phyloP scores from a whole-genome alignment of 2,113 vertebrate genomes.

The Loxodonta africana region DNA sequence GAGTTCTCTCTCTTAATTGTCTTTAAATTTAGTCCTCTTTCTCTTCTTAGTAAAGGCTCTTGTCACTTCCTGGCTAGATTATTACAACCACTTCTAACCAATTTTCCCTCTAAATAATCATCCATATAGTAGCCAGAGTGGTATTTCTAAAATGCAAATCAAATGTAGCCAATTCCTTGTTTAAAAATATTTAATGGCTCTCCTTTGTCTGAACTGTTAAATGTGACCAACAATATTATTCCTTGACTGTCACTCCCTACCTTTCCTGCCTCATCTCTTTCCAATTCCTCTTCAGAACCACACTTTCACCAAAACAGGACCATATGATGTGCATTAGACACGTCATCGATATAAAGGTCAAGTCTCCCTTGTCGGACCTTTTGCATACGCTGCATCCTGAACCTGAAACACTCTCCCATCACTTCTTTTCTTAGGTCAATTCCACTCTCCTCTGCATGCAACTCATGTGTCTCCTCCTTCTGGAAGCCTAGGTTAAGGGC shows the following conservation, averaged over 20 bases:
- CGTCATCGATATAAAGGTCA: background rate
- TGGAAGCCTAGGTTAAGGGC: background rate
- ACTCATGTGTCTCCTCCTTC: background rate
- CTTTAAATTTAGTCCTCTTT: background rate
- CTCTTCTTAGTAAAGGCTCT: background rate
- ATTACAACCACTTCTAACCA: background rate
- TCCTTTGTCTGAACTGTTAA: background rate
- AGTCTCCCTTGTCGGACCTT: background rate
- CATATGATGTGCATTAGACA: background rate
- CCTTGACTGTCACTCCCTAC: background rate
- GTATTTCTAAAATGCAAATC: background rate
- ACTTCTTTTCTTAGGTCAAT: background rate
- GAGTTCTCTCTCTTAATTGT: background rate
- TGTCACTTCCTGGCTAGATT: background rate
- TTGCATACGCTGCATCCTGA: background rate
- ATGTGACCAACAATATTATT: background rate
- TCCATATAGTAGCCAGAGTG: background rate
- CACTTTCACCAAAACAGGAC: background rate
- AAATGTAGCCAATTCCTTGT: background rate
- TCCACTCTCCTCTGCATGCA: background rate
- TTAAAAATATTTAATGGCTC: background rate
- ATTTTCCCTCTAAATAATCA: constrained; percentile 22
- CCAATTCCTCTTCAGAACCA: background rate
- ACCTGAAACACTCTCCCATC: background rate
- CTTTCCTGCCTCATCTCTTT: background rate